Conservation (phyloP, 2,888 invertebrate genomes). For the Octodonta nipae region DNA sequence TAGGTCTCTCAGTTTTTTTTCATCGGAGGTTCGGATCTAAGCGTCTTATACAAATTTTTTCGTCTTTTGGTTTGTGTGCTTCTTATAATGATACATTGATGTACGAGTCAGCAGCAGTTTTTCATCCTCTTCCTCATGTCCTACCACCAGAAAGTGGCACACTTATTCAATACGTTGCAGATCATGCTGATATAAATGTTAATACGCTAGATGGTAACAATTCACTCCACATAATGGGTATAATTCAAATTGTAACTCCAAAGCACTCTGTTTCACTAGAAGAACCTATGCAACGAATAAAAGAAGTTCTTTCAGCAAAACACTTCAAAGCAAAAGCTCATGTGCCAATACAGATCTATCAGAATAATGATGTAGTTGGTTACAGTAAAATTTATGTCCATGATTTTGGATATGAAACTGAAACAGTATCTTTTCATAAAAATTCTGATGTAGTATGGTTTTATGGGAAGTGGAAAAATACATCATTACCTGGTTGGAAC, state of each 20-base stretch:
- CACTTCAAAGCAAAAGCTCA: conserved; percentile 12
- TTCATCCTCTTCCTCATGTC: conserved; percentile 16
- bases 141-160: conserved; percentile 17
- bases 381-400: conserved; percentile 13
- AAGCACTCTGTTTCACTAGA: conserved; percentile 16
- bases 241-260: conserved; percentile 20
- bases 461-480: conserved; percentile 19
- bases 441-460: conserved; percentile 19
- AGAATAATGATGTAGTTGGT: conserved; percentile 16
- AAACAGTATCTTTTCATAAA: conserved; percentile 12
- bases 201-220: conserved; percentile 21
- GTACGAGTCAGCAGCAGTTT: conserved; percentile 19
- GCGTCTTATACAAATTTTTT: conserved; percentile 15
- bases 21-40: conserved; percentile 17
- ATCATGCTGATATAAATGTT: conserved; percentile 25
- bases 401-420: conserved; percentile 14
- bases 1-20: conserved; percentile 30
- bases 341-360: conserved; percentile 10
- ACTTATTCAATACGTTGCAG: conserved; percentile 21
- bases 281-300: conserved; percentile 10
- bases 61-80: conserved; percentile 16
- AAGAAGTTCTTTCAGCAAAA: conserved; percentile 11
- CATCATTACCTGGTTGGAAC: conserved; percentile 7
- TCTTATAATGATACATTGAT: conserved; percentile 17
- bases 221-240: conserved; percentile 23